Base-by-base conservation (phyloP, 64 coral and sea anemone genomes). In the Trachythela sp. region DNA sequence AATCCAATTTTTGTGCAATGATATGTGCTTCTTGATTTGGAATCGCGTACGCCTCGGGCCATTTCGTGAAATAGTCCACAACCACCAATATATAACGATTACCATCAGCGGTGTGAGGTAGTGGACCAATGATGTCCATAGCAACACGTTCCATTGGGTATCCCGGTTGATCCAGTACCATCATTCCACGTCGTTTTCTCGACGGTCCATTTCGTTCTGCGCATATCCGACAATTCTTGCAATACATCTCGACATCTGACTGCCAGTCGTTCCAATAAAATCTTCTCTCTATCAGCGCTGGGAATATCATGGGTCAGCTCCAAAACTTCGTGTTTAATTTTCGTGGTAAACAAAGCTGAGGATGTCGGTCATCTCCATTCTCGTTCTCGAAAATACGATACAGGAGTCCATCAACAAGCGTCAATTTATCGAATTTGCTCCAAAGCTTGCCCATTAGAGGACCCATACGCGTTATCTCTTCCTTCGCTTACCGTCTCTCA, bases 311-410 rank as follows among this genome's bases (percentile, higher is more conserved):
- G 68, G 68, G 68, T 72, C 68, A 72, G 24, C 29, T 72, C n/a
- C 29, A 72, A 72, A 35, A 72, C 68, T 72, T 72, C 68, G 9
- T 26, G 10, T 10, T 35, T 26, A 9, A 72, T 72, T 72, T 72
- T 26, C 68, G 68, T 35, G 68, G 68, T 18, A 72, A 35, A 72
- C 68, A 72, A 9, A 72, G 68, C 29, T 72, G 68, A 72, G 27
- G n/a, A 72, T 30, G 68, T 72, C 68, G 68, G 68, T 72, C 68
- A 72, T 72, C 68, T 72, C 68, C 68, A 72, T 72, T 72, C 68
- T 72, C 68, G 68, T 72, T 26, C 68, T 72, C 68, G 68, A 24
- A 72, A 72, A 72, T 72, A 26, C 68, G 68, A 72, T 72, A 72
- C 1, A 72, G 27, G 15, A 72, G 32, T 72, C 68, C 68, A 35